Evolutionary conservation across 2,113 vertebrate species (phyloP).

Genomic region (Seriola dumerili): DNA sequence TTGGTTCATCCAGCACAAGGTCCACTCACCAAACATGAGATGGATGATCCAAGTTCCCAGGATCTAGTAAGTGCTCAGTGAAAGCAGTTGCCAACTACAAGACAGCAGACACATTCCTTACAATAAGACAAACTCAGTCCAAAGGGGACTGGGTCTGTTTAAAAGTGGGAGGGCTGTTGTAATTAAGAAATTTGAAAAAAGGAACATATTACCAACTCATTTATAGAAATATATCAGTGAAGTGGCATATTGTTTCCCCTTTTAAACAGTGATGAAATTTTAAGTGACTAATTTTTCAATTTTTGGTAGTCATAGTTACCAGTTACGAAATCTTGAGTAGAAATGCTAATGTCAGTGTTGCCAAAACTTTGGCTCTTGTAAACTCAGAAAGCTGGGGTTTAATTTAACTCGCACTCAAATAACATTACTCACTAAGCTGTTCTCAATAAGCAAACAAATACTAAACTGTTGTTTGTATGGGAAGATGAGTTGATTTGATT

Average conservation of each 20-base stretch:
- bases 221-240: no score
- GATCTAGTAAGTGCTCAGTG: constrained; percentile 93
- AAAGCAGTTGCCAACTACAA: background rate
- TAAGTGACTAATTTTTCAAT: background rate
- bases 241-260: background rate
- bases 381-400: background rate
- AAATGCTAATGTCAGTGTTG: background rate
- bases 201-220: background rate
- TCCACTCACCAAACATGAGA: constrained; percentile 96
- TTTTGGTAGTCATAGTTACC: background rate
- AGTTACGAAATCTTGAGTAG: background rate
- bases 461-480: background rate
- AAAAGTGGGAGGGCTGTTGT: background rate
- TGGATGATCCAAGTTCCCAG: constrained; percentile 98
- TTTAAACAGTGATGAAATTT: background rate
- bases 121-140: background rate
- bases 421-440: background rate
- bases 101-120: background rate
- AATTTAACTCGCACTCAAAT: background rate
- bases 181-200: background rate
- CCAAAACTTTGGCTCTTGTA: background rate
- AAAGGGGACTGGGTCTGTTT: background rate
- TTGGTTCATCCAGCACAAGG: constrained; percentile 96
- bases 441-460: background rate
- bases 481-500: background rate